Evolutionary conservation across 2,797 vertebrate species (phyloP).

Genomic region (Sebastes aleutianus): DNA sequence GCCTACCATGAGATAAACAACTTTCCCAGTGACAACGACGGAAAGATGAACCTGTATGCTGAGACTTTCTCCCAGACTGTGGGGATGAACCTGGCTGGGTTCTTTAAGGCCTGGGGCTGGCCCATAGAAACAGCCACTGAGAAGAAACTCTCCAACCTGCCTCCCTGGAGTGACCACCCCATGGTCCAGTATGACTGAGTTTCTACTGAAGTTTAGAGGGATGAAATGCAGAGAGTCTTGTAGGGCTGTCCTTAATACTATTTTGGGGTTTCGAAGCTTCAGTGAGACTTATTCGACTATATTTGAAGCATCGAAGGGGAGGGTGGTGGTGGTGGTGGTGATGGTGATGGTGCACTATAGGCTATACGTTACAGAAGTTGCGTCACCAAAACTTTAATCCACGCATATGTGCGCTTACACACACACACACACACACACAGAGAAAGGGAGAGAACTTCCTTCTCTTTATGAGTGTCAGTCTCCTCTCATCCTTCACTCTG

Average conservation of each 20-base stretch:
- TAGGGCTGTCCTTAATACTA: background rate
- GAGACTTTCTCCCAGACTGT: conserved; percentile 81
- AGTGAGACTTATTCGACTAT: too few relatives aligned
- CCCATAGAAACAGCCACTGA: conserved; percentile 64
- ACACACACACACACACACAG: too few relatives aligned
- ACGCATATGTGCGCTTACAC: too few relatives aligned
- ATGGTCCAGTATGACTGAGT: conserved; percentile 70
- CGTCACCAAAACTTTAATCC: too few relatives aligned
- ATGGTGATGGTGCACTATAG: too few relatives aligned
- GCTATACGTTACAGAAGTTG: too few relatives aligned
- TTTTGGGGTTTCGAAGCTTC: too few relatives aligned
- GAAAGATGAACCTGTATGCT: conserved; percentile 73
- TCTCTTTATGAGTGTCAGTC: too few relatives aligned
- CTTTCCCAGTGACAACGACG: conserved; percentile 70
- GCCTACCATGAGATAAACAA: conserved; percentile 76
- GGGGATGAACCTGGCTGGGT: conserved; percentile 79
- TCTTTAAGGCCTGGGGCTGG: conserved; percentile 89
- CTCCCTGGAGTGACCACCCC: conserved; percentile 83
- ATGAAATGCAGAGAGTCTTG: background rate
- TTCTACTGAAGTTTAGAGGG: background rate
- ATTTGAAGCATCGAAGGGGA: too few relatives aligned
- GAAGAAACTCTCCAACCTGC: conserved; percentile 74
- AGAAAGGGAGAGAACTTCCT: too few relatives aligned
- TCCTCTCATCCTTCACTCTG: too few relatives aligned
- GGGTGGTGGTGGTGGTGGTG: too few relatives aligned